These are phyloP conservation scores for Alouatta palliata DNA, from an alignment of 2,113 vertebrate genomes.

Conservation along the genomic window DNA sequence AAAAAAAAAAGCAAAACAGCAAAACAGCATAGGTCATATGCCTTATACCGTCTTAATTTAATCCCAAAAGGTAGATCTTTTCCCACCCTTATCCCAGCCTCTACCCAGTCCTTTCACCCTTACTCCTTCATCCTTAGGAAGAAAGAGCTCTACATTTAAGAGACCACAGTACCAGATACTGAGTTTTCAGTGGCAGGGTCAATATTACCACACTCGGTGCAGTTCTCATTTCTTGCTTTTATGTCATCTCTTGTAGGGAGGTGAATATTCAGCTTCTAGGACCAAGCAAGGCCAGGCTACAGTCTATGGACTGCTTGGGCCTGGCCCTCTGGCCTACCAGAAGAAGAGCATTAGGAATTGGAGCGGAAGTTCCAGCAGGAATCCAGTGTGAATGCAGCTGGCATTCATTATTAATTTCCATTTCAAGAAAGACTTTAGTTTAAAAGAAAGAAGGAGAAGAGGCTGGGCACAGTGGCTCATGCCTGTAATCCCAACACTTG, in stretches of 20 bases:
- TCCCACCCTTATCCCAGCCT: not conserved
- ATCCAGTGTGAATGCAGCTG: not conserved
- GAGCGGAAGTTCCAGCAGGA: not conserved
- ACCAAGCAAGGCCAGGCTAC: not conserved
- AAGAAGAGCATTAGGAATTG: not conserved
- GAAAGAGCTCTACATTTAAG: not conserved
- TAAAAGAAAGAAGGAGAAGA: not conserved
- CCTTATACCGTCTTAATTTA: not conserved
- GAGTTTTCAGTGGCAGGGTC: not conserved
- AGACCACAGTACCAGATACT: too few species aligned
- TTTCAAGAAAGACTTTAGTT: not conserved
- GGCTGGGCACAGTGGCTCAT: too few species aligned
- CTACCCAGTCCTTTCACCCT: not conserved
- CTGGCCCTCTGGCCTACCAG: not conserved
- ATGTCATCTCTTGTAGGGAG: not conserved
- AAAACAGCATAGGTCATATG: not conserved
- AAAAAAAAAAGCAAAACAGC: too few species aligned
- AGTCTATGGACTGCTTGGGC: not conserved
- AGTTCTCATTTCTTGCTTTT: not conserved
- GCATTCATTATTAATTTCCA: not conserved
- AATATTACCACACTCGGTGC: not conserved
- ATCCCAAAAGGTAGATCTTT: not conserved
- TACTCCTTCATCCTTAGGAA: not conserved
- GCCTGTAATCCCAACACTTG: too few species aligned
- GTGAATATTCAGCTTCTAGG: too few species aligned